A percentile compares a stretch with the other conserved stretches of the same genome.
Evolutionary conservation across 2,113 vertebrate genomes (phyloP).

Genomic region (Regulus satrapa): DNA sequence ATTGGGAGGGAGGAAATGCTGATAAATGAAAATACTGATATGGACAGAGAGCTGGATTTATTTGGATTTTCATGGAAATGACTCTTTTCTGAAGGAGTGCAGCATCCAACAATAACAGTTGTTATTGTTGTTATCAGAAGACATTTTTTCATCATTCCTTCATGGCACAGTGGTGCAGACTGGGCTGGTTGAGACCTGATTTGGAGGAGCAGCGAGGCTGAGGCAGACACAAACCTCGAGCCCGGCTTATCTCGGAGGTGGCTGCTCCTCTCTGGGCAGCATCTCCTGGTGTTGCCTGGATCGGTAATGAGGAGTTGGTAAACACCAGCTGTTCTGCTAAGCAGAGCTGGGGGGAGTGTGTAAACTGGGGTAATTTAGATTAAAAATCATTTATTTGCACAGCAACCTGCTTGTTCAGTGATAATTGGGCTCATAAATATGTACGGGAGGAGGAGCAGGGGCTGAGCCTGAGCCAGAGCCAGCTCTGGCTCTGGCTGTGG

Average conservation of each 20-base stretch:
- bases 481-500: too few relatives aligned
- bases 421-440: constrained; percentile 46
- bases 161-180: neutral
- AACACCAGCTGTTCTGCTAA: constrained; percentile 48
- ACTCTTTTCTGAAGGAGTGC: neutral
- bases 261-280: neutral
- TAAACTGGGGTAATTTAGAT: constrained; percentile 34
- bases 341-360: constrained; percentile 13
- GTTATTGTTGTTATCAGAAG: neutral
- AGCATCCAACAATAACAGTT: neutral
- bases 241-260: neutral
- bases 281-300: neutral
- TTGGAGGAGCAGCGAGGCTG: neutral
- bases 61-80: neutral
- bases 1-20: neutral
- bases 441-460: neutral
- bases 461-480: neutral
- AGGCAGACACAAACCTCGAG: neutral
- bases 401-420: neutral
- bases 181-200: neutral
- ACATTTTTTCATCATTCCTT: neutral
- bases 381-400: constrained; percentile 34
- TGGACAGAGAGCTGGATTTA: neutral
- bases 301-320: neutral
- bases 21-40: neutral